Base-by-base conservation (phyloP, 1,140 invertebrate genomes). In the Bombus sibiricus region DNA sequence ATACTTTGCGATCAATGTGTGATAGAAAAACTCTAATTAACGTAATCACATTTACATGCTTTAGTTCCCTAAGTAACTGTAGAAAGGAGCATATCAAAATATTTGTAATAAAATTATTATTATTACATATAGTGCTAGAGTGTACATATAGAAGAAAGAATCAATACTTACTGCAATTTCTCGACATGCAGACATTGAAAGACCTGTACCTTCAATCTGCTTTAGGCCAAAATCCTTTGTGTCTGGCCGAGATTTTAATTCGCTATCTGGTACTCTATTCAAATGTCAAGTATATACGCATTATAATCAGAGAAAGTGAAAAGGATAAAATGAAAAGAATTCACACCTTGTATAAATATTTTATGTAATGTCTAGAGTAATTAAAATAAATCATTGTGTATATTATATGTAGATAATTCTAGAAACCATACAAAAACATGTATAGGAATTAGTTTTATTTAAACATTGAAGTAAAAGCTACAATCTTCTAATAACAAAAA, bases 101-200 rank as follows among this genome's bases (percentile, higher is more conserved):
- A 82, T 66, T 41, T 77, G 57, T 76, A 66, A 18, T 32, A n/a
- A 25, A 12, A 32, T 81, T 53, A 53, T 53, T n/a, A 62, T 62
- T 62, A n/a, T n/a, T 62, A 62, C n/a, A 43, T 74, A 73, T 62
- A 47, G 37, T 59, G 37, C 18, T 22, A 53, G 0, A 53, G 47
- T 22, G 0, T 22, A 32, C 6, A 32, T 8, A 28, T 71, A 78
- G 13, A 64, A 41, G 0, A 84, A 43, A 32, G 15, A 32, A n/a
- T 12, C 39, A 3, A 81, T 83, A 96, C 97, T 97, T 96, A 99
- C 98, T 73, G 99, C 99, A 88, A 99, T 99, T 97, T 99, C 99
- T 93, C 99, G 96, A 95, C 99, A 99, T 43, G 99, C 99, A 83
- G 99, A 99, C 99, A 99, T 99, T 4, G 99, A 99, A 18, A 99